phyloP scores from a whole-genome alignment of 2,888 invertebrate species.

The Blastobasis lacticolella region DNA sequence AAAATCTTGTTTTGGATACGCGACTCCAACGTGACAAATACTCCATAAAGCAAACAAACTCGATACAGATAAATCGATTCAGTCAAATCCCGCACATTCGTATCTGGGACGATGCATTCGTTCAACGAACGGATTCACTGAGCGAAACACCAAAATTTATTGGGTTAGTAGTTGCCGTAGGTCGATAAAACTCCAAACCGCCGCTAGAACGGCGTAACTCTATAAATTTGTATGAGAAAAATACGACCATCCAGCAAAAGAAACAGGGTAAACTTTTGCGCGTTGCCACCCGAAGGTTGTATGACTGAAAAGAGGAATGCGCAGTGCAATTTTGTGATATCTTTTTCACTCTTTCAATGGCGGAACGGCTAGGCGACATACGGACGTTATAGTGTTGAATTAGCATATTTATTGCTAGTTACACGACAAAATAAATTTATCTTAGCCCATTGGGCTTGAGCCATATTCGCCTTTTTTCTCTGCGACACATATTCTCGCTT shows the following conservation, averaged over 20 bases:
- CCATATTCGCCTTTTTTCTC: constrained; percentile 44
- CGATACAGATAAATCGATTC: constrained; percentile 39
- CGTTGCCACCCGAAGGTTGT: constrained; percentile 47
- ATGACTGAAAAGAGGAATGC: constrained; percentile 70
- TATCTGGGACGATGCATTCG: constrained; percentile 72
- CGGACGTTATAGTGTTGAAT: constrained; percentile 70
- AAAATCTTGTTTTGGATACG: too few relatives aligned
- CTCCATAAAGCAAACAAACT: constrained; percentile 15
- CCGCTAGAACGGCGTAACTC: constrained; percentile 56
- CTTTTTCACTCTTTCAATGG: constrained; percentile 71
- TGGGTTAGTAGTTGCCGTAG: constrained; percentile 73
- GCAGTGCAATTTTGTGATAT: constrained; percentile 73
- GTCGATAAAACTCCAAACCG: constrained; percentile 66
- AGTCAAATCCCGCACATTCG: constrained; percentile 58
- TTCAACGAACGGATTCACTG: constrained; percentile 67
- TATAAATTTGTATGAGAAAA: constrained; percentile 45
- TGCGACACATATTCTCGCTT: constrained; percentile 38
- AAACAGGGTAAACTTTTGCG: constrained; percentile 55
- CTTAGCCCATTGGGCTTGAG: constrained; percentile 53
- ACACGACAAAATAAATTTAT: constrained; percentile 67
- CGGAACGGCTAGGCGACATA: constrained; percentile 63
- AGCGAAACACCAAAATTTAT: constrained; percentile 74
- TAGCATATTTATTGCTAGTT: constrained; percentile 73
- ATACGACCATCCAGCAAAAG: constrained; percentile 53
- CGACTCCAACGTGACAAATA: too few relatives aligned